A percentile compares a stretch with the other conserved stretches of the same genome.
Evolutionary conservation across 2,888 invertebrate species (phyloP).

Genomic region (Busseola fusca): DNA sequence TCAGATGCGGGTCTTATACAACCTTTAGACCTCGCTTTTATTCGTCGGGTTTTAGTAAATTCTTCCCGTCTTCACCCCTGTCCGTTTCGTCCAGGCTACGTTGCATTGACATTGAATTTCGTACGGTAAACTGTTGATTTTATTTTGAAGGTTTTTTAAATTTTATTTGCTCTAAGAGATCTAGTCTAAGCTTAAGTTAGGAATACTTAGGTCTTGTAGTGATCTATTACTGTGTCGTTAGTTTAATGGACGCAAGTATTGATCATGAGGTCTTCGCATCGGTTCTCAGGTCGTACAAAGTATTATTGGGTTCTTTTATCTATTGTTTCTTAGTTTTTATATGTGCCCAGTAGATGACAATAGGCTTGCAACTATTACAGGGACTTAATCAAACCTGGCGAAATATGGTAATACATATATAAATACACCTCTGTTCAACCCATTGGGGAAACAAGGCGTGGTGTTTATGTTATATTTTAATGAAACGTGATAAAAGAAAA

Average conservation of each 20-base stretch:
- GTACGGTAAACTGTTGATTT: constrained; percentile 71
- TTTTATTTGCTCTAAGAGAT: not conserved
- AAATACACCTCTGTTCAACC: not conserved
- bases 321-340: not conserved
- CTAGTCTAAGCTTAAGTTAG: not conserved
- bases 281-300: not conserved
- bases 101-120: constrained; percentile 77
- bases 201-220: not conserved
- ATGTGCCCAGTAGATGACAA: not conserved
- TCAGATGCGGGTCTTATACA: constrained; percentile 75
- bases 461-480: not conserved
- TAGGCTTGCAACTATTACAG: not conserved
- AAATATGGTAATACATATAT: no score
- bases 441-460: not conserved
- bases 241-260: not conserved
- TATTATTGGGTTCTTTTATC: not conserved
- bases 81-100: constrained; percentile 73
- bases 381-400: not conserved
- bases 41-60: constrained; percentile 81
- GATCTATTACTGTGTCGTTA: not conserved
- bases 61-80: constrained; percentile 73
- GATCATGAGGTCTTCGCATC: not conserved
- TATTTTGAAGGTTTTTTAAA: not conserved
- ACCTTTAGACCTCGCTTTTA: constrained; percentile 78
- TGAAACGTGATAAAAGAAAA: not conserved